Evolutionary conservation across 2,888 invertebrate genomes (phyloP).

Genomic region (Napeogenes inachia): DNA sequence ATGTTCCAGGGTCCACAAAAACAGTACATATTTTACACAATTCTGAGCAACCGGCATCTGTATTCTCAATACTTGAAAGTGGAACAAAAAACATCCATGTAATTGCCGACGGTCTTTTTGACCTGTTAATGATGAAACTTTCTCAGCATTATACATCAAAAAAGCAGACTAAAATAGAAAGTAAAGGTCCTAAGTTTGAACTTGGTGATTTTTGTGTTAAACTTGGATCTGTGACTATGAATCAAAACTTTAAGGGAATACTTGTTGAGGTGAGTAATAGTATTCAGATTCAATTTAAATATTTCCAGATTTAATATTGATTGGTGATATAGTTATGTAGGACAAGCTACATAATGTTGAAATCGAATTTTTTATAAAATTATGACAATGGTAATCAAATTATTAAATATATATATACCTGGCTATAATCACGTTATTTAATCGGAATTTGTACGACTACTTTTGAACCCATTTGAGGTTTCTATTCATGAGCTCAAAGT

Average conservation of each 20-base stretch:
- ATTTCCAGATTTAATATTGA: not conserved
- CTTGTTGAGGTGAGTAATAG: conserved; percentile 85
- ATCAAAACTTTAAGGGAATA: conserved; percentile 94
- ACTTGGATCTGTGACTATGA: conserved; percentile 94
- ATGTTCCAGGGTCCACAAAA: conserved; percentile 81
- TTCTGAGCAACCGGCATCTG: conserved; percentile 96
- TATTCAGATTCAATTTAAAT: too few relatives aligned
- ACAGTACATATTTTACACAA: conserved; percentile 96
- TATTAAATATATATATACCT: too few relatives aligned
- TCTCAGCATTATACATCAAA: conserved; percentile 92
- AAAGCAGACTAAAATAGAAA: conserved; percentile 92
- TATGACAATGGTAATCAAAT: not conserved
- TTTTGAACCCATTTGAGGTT: too few relatives aligned
- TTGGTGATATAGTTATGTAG: not conserved
- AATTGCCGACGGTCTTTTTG: conserved; percentile 93
- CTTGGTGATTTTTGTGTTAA: conserved; percentile 96
- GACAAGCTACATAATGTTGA: too few relatives aligned
- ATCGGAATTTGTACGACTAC: too few relatives aligned
- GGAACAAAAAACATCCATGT: conserved; percentile 91
- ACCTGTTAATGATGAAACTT: conserved; percentile 92
- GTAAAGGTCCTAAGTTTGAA: conserved; percentile 92
- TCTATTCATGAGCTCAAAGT: too few relatives aligned
- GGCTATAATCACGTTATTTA: too few relatives aligned
- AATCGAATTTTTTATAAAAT: not conserved
- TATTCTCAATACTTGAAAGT: conserved; percentile 93